A percentile compares a stretch with the other conserved stretches of the same genome.
These are phyloP conservation scores for Oxyruncus cristatus DNA, from an alignment of 2,113 vertebrate species.

Conservation along the genomic window DNA sequence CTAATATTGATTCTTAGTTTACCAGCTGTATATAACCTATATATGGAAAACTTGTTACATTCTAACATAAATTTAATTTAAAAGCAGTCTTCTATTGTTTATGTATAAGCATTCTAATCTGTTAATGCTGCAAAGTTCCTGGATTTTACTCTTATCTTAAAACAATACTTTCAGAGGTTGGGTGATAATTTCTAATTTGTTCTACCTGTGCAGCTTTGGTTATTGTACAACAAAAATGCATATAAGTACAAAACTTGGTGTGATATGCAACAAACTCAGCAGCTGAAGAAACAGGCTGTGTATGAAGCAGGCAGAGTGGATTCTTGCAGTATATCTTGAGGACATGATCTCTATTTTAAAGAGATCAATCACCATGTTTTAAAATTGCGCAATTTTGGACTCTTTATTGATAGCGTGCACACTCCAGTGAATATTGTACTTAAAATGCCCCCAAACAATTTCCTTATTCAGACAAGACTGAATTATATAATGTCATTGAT, in stretches of 20 bases:
- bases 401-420: background rate
- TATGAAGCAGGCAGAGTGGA: background rate
- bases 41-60: background rate
- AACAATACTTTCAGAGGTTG: background rate
- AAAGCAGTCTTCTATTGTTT: background rate
- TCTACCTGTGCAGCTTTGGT: background rate
- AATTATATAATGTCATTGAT: background rate
- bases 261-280: background rate
- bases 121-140: background rate
- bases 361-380: background rate
- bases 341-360: background rate
- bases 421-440: background rate
- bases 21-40: background rate
- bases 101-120: background rate
- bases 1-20: background rate
- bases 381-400: background rate
- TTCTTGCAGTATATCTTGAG: background rate
- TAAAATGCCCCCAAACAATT: background rate
- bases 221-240: background rate
- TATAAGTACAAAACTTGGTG: background rate
- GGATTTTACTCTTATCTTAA: background rate
- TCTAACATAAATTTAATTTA: background rate
- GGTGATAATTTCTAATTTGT: background rate
- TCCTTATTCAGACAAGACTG: background rate
- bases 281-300: background rate